Evolutionary conservation across 2,888 invertebrate genomes (phyloP).

Genomic region (Apantesis nais): DNA sequence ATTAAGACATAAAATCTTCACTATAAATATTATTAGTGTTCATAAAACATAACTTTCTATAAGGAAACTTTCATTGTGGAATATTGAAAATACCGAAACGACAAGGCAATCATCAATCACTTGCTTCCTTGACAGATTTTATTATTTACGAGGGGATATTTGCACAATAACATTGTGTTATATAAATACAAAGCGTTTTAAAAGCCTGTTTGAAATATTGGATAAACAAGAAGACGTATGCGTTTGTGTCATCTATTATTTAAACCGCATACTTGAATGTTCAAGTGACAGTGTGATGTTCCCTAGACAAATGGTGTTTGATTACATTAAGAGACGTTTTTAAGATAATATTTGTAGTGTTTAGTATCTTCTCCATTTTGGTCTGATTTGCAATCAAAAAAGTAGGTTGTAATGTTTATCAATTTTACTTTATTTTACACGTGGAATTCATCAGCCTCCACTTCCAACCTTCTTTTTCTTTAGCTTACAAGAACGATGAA

Average conservation of each 20-base stretch:
- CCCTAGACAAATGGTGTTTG: slow-evolving; percentile 4
- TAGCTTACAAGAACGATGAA: no score
- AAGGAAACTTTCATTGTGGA: slow-evolving; percentile 45
- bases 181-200: slow-evolving; percentile 27
- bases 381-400: not conserved
- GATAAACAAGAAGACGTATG: slow-evolving; percentile 23
- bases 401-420: no score
- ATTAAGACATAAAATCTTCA: slow-evolving; percentile 25
- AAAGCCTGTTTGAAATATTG: slow-evolving; percentile 25
- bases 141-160: slow-evolving; percentile 42
- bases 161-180: slow-evolving; percentile 40
- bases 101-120: slow-evolving; percentile 45
- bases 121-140: slow-evolving; percentile 45
- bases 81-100: slow-evolving; percentile 44
- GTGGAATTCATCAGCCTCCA: no score
- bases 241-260: slow-evolving; percentile 26
- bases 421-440: no score
- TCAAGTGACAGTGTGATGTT: slow-evolving; percentile 13
- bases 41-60: slow-evolving; percentile 54
- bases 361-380: not conserved
- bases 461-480: no score
- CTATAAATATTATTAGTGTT: slow-evolving; percentile 19
- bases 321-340: not conserved
- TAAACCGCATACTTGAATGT: slow-evolving; percentile 13
- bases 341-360: not conserved